These are phyloP conservation scores for Epizoanthus stellaris DNA, from an alignment of 92 coral and sea anemone genomes.

Conservation along the genomic window DNA sequence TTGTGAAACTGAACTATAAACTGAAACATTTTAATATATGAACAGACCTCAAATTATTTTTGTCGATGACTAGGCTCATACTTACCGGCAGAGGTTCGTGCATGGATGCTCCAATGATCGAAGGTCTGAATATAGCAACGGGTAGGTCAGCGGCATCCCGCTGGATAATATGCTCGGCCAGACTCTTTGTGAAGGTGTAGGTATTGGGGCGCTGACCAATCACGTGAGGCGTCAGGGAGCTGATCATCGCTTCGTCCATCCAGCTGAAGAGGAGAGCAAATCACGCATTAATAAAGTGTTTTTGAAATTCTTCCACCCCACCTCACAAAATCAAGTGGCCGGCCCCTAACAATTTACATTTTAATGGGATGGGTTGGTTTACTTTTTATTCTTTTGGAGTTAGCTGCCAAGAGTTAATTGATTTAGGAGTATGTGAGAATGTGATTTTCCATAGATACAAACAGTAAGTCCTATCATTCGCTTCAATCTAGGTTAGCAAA, in stretches of 20 bases:
- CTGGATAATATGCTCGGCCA: constrained; percentile 89
- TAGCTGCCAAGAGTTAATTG: background rate
- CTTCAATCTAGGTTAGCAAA: no score
- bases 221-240: constrained; percentile 88
- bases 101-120: constrained; percentile 94
- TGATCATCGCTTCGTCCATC: constrained; percentile 96
- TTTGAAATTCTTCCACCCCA: no score
- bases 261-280: constrained; percentile 56
- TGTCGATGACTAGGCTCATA: background rate
- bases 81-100: constrained; percentile 90
- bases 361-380: background rate
- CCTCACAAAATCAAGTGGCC: no score
- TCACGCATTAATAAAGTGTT: no score
- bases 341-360: background rate
- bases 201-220: constrained; percentile 94
- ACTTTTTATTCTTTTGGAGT: background rate
- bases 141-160: constrained; percentile 88
- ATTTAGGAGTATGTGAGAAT: background rate
- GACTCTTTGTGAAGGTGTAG: constrained; percentile 95
- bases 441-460: no score
- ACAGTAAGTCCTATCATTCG: no score
- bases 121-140: constrained; percentile 96
- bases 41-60: no score
- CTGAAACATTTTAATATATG: no score
- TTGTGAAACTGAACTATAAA: background rate